These are phyloP conservation scores for Rhingia rostrata DNA, from an alignment of 2,888 invertebrate genomes.

Conservation along the genomic window DNA sequence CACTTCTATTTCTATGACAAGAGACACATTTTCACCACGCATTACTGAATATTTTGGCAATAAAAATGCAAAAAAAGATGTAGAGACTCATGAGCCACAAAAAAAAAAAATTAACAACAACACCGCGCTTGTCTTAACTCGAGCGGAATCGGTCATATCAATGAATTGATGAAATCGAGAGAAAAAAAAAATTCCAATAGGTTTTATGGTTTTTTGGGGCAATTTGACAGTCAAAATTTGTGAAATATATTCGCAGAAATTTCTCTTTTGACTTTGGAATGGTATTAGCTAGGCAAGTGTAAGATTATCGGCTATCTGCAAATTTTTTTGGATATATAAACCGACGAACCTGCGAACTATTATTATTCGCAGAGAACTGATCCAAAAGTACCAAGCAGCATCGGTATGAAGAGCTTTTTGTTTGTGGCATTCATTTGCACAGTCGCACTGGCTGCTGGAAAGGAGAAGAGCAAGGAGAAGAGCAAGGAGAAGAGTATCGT, in stretches of 20 bases:
- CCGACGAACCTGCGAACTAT: neutral
- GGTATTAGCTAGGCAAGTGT: too few species aligned
- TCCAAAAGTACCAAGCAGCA: conserved; percentile 9
- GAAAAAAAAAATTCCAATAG: too few species aligned
- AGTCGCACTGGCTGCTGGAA: neutral
- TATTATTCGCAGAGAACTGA: conserved; percentile 22
- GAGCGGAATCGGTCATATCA: neutral
- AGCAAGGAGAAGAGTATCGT: neutral
- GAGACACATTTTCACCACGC: neutral
- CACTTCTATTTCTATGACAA: too few species aligned
- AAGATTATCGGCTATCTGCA: too few species aligned
- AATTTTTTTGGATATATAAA: conserved; percentile 26
- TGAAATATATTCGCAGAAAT: too few species aligned
- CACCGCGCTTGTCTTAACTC: conserved; percentile 7
- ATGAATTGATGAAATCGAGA: too few species aligned
- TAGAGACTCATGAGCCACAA: neutral
- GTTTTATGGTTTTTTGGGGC: too few species aligned
- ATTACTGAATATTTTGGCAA: neutral
- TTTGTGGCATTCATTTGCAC: conserved; percentile 28
- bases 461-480: conserved; percentile 4
- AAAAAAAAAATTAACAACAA: neutral
- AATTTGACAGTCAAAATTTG: too few species aligned
- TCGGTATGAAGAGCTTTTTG: conserved; percentile 42
- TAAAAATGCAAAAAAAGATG: conserved; percentile 3
- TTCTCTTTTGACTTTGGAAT: too few species aligned